Evolutionary conservation across 1,140 invertebrate species (phyloP).

Genomic region (Harlomillsia oculata): DNA sequence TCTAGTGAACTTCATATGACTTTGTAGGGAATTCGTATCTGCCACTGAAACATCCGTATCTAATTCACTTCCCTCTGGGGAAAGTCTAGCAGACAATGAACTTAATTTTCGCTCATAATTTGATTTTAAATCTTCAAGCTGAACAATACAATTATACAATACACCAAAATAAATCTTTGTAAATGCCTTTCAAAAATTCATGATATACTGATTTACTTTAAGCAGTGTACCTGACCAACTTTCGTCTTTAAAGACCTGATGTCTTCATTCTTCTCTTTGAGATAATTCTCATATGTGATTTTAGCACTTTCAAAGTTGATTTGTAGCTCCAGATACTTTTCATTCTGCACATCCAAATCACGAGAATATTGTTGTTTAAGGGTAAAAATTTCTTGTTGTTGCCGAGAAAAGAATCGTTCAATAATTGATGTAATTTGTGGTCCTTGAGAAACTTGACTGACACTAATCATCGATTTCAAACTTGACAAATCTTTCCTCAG

Average conservation of each 20-base stretch:
- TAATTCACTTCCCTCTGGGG: constrained; percentile 19
- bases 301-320: background rate
- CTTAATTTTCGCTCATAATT: background rate
- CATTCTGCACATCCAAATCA: constrained; percentile 1
- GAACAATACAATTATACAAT: background rate
- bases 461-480: background rate
- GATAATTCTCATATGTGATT: background rate
- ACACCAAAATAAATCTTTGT: background rate
- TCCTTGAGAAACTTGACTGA: background rate
- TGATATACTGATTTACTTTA: background rate
- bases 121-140: constrained; percentile 10
- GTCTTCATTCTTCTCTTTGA: constrained; percentile 14
- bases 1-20: constrained; percentile 6
- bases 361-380: constrained; percentile 1
- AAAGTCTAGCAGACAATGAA: constrained; percentile 9
- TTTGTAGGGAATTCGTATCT: background rate
- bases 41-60: background rate
- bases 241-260: constrained; percentile 4
- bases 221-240: constrained; percentile 3
- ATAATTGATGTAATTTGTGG: background rate
- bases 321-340: background rate
- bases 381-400: background rate
- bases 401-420: background rate
- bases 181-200: background rate
- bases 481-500: background rate